A percentile compares a stretch with the other conserved stretches of the same genome.
These are phyloP conservation scores for Holothuria glaberrima DNA, from an alignment of 35 echinoderm and acorn worm species.

Conservation along the genomic window DNA sequence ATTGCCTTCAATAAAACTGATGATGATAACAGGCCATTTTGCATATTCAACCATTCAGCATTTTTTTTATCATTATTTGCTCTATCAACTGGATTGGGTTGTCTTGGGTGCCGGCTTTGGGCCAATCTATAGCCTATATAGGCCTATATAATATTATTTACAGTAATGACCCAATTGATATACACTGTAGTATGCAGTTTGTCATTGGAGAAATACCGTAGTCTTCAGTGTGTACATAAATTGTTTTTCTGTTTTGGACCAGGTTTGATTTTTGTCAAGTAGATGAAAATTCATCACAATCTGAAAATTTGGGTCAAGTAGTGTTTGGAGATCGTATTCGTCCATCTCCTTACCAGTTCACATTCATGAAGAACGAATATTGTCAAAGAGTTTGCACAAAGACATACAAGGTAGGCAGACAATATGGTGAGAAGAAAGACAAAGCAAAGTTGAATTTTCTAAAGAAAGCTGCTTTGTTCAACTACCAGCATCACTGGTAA, in stretches of 20 bases:
- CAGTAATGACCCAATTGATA: too few relatives aligned
- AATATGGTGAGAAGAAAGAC: not conserved
- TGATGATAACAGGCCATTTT: too few relatives aligned
- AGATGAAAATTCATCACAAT: conserved; percentile 48
- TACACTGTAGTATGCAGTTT: too few relatives aligned
- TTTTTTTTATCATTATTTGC: too few relatives aligned
- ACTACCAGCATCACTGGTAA: conserved; percentile 97
- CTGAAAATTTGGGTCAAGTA: conserved; percentile 95
- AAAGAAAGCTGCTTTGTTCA: conserved; percentile 80
- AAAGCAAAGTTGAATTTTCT: conserved; percentile 76
- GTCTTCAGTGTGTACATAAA: too few relatives aligned
- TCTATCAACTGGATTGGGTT: too few relatives aligned
- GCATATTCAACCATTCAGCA: too few relatives aligned
- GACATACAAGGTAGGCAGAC: conserved; percentile 40
- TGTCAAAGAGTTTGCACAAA: conserved; percentile 81
- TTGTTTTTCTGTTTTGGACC: not conserved
- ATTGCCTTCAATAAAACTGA: too few relatives aligned
- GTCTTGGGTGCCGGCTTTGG: too few relatives aligned
- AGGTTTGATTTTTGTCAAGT: conserved; percentile 94
- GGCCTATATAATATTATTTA: too few relatives aligned
- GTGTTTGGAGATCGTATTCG: conserved; percentile 94
- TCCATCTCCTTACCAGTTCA: conserved; percentile 87
- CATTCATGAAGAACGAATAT: conserved; percentile 59
- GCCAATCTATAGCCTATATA: too few relatives aligned
- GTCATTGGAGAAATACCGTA: too few relatives aligned